A percentile compares a stretch with the other conserved stretches of the same genome.
These are phyloP conservation scores for Pangasius macronema DNA, from an alignment of 2,797 vertebrate species.

Conservation along the genomic window DNA sequence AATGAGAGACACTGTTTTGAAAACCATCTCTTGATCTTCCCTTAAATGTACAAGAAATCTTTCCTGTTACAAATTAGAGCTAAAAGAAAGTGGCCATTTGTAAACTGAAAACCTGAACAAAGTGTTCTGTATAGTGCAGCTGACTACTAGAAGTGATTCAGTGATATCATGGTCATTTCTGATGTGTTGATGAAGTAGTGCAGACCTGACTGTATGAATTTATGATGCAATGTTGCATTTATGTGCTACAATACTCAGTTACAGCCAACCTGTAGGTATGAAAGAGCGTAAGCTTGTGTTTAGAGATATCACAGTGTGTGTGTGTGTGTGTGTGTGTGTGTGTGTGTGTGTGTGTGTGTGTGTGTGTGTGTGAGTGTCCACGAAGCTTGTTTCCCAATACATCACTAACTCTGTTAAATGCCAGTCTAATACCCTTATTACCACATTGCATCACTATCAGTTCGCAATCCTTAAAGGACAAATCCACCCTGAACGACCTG, in stretches of 20 bases:
- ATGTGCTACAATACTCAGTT: background rate
- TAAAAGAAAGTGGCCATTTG: background rate
- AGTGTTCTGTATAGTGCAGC: background rate
- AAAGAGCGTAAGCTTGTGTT: background rate
- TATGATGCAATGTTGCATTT: constrained; percentile 13
- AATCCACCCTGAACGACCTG: background rate
- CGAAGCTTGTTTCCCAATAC: background rate
- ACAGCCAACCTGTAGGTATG: background rate
- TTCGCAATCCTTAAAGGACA: background rate
- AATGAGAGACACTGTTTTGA: background rate
- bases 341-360: background rate
- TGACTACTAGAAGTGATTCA: background rate
- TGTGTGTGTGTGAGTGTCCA: background rate
- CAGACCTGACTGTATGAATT: background rate
- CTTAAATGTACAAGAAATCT: background rate
- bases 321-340: background rate
- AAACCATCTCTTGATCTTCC: background rate
- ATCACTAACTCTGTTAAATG: background rate
- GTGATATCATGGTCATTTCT: background rate
- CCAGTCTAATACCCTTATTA: background rate
- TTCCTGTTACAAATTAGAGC: background rate
- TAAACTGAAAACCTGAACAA: background rate
- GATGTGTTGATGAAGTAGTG: background rate
- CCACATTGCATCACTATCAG: background rate
- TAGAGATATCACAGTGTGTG: background rate